Conservation (phyloP, 2,797 vertebrate species). For the Prionace glauca region DNA sequence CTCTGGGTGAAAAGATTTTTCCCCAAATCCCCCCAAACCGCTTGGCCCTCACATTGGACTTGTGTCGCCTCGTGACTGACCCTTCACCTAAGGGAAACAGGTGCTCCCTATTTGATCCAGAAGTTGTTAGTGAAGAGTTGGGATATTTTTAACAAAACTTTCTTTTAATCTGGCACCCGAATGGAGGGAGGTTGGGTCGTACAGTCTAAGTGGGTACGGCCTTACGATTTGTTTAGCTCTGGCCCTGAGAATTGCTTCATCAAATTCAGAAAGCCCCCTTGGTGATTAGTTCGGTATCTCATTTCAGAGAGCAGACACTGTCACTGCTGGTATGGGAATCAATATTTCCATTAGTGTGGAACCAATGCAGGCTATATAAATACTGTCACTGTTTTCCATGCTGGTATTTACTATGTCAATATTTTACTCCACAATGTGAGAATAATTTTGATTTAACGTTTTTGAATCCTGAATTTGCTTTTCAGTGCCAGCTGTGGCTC, state of each 20-base stretch:
- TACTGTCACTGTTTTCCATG: neutral
- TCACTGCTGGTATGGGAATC: neutral
- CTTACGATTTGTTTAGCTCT: neutral
- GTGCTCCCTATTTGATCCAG: neutral
- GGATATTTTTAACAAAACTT: neutral
- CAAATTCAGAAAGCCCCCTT: neutral
- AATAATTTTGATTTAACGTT: slow-evolving; percentile 18
- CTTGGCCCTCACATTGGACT: too few species aligned
- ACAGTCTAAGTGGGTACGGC: neutral
- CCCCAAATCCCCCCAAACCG: too few species aligned
- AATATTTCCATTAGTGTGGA: neutral
- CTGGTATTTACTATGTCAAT: slow-evolving; percentile 34
- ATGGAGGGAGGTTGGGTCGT: neutral
- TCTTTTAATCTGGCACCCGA: neutral
- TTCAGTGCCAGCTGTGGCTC: neutral
- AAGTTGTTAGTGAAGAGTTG: neutral
- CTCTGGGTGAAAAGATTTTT: too few species aligned
- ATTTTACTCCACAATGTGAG: slow-evolving; percentile 14
- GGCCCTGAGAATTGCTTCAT: neutral
- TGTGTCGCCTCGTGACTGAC: too few species aligned
- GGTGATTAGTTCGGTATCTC: neutral
- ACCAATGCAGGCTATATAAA: slow-evolving; percentile 27
- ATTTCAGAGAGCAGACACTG: slow-evolving; percentile 14
- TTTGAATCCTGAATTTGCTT: neutral
- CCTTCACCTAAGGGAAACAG: too few species aligned